Conservation (phyloP, 2,797 vertebrate genomes). For the Tamandua tetradactyla region DNA sequence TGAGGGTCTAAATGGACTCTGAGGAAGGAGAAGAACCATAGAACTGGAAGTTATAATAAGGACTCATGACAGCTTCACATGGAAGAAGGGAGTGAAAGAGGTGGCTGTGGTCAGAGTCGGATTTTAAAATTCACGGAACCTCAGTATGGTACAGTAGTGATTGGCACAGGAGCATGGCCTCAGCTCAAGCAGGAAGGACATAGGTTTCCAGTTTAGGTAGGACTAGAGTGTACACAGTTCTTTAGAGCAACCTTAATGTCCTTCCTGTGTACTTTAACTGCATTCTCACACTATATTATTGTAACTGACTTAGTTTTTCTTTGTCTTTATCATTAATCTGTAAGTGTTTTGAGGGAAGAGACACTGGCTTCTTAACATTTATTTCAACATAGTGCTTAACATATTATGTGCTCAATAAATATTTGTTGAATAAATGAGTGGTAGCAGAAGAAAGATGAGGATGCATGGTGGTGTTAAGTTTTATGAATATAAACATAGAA, state of each 20-base stretch:
- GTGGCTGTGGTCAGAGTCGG: neutral
- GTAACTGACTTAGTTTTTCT: neutral
- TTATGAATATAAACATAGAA: neutral
- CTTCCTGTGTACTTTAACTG: neutral
- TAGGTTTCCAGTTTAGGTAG: neutral
- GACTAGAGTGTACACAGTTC: neutral
- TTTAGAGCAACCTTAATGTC: neutral
- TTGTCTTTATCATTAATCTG: neutral
- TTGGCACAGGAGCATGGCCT: neutral
- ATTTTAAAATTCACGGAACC: neutral
- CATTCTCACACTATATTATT: neutral
- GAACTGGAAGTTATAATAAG: neutral
- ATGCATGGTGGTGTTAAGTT: neutral
- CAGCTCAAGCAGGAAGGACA: neutral
- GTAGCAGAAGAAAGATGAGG: neutral
- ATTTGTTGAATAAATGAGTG: neutral
- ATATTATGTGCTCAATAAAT: neutral
- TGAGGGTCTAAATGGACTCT: neutral
- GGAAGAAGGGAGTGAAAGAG: neutral
- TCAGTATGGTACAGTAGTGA: neutral
- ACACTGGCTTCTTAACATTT: neutral
- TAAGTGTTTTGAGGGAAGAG: neutral
- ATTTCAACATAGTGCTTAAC: neutral
- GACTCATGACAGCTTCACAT: neutral
- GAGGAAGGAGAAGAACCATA: neutral